These are phyloP conservation scores for Thalassophryne amazonica DNA, from an alignment of 2,797 vertebrate genomes.

Conservation along the genomic window DNA sequence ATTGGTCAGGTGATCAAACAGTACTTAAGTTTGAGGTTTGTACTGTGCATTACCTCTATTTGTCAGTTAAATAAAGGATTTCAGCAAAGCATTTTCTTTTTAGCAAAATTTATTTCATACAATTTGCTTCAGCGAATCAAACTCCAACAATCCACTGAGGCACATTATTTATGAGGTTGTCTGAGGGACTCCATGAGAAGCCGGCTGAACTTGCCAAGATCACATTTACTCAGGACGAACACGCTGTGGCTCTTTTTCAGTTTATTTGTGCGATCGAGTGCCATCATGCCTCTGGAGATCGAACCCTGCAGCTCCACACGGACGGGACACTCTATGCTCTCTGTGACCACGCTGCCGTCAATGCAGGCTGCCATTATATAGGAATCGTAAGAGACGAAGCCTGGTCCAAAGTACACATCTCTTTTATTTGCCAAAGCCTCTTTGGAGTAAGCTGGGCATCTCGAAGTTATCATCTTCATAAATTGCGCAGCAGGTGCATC, in stretches of 20 bases:
- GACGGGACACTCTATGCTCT: conserved; percentile 63
- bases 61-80: conserved; percentile 77
- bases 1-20: conserved; percentile 42
- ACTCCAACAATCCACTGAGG: not conserved
- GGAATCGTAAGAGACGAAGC: conserved; percentile 78
- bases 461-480: conserved; percentile 74
- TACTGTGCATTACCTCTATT: conserved; percentile 61
- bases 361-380: conserved; percentile 76
- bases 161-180: conserved; percentile 33
- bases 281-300: conserved; percentile 76
- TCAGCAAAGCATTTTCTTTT: conserved; percentile 34
- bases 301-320: conserved; percentile 74
- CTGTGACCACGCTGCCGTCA: conserved; percentile 64
- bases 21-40: conserved; percentile 60
- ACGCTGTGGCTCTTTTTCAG: conserved; percentile 70
- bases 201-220: conserved; percentile 61
- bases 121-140: not conserved
- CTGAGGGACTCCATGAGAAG: conserved; percentile 68
- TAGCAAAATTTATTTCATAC: no score
- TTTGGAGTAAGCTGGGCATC: conserved; percentile 67
- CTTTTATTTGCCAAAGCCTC: conserved; percentile 32
- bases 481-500: conserved; percentile 67
- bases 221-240: conserved; percentile 68
- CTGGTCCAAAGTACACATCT: conserved; percentile 63
- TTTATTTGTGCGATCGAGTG: conserved; percentile 55